Evolutionary conservation across 2,888 invertebrate genomes (phyloP), one percentile per base, ranked within the genome.

Genomic region (Ochlodes sylvanus): DNA sequence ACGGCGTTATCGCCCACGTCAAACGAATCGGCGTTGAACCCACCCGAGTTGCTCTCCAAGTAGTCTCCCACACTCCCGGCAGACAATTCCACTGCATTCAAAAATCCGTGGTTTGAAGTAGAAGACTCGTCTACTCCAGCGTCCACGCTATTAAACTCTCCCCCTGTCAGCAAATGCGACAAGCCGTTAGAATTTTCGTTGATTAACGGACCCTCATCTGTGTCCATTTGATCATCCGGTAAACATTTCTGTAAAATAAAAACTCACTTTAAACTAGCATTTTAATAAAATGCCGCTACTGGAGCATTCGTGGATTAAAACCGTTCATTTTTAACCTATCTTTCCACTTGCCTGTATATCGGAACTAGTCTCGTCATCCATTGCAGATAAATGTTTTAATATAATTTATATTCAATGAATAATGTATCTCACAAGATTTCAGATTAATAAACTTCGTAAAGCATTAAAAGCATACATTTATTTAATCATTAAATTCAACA

Each of bases 1-100:
- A 91, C 89, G 12, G 92, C 92, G 65, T 92, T 92, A 72, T 92
- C 93, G 61, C 92, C 93, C 66, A 92, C 90, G 77, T 92, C 93
- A 71, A 92, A 92, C 27, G 88, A 81, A 71, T 87, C 84, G 5
- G 87, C 77, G 73, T 88, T 88, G 75, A 91, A 92, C 41, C 85
- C 83, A 32, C 80, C 83, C 1, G 88, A 80, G 73, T 92, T 89
- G 76, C 87, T 89, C 70, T 90, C 92, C 70, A 93, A 81, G 74
- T 92, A 92, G 78, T 92, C 93, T 38, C 91, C 91, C 62, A 90
- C 92, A 77, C 93, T 92, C 71, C 88, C 88, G 56, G 89, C 82
- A n/a, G 93, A 92, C 72, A 92, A 78, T 75, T 93, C 92, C 54
- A 89, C 91, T 47, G 93, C 90, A 80, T 90, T 91, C 68, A 93